Evolutionary conservation across 2,888 invertebrate species (phyloP), one percentile per base, ranked within the genome.

Genomic region (Dasysyrphus albostriatus): DNA sequence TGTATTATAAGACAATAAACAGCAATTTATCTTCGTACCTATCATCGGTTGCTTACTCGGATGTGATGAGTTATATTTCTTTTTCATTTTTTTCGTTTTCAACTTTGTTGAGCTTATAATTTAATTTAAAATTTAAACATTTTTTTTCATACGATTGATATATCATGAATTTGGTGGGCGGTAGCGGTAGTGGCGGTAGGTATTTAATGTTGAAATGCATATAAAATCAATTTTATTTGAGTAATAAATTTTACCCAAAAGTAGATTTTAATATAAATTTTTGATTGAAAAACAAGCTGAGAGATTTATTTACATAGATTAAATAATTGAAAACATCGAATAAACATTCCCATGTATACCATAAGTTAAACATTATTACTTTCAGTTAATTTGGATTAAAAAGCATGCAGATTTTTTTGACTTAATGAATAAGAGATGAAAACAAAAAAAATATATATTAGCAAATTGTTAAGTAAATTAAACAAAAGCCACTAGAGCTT

Each of bases 21-120:
- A 83, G 70, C 87, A 61, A 87, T 83, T 58, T 78, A 65, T 87
- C 87, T 78, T 87, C 58, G 75, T 83, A 75, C 49, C 83, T 87
- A 78, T 83, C 87, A 83, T 72, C 44, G 75, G 63, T 63, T 37
- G 72, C 58, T 73, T 72, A 74, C 72, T 70, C 47, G 72, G 47
- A 83, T 78, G 78, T 75, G 83, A 74, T 87, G 87, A 87, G 87
- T 83, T 87, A 72, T 65, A 54, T n/a, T n/a, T 42, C 12, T 32
- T 42, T 42, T 14, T 42, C 16, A 24, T 67, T 29, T 19, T 10
- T n/a, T 14, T 12, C 32, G 3, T 24, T 24, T 29, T 12, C 49
- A 44, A 29, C 37, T 42, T 61, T 12, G 44, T 29, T 67, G 67
- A 67, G 34, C 47, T 67, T 49, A 49, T 49, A 49, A 37, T 67